These are phyloP conservation scores for Oreochromis grahami DNA, from an alignment of 2,797 vertebrate genomes.

Conservation along the genomic window DNA sequence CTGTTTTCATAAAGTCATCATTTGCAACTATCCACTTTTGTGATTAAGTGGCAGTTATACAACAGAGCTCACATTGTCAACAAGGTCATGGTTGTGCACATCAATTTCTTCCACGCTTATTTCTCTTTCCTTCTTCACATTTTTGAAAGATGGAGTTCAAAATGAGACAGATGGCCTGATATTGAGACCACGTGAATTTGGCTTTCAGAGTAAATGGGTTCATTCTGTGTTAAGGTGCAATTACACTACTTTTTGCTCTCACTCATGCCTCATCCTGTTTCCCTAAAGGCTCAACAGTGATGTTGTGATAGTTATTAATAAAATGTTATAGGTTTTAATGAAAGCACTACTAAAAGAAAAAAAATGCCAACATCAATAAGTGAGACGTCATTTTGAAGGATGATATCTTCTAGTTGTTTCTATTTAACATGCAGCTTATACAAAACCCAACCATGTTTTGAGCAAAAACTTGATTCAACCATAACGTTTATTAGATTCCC, in stretches of 20 bases:
- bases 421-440: not conserved
- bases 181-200: not conserved
- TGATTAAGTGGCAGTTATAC: not conserved
- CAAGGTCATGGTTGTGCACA: not conserved
- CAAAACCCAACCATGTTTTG: not conserved
- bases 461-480: not conserved
- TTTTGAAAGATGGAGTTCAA: not conserved
- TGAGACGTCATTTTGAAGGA: not conserved
- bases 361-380: not conserved
- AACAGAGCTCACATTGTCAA: not conserved
- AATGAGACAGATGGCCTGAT: not conserved
- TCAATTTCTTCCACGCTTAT: not conserved
- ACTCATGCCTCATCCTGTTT: not conserved
- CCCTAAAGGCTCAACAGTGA: not conserved
- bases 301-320: not conserved
- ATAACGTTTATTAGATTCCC: not conserved
- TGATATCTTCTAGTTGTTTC: not conserved
- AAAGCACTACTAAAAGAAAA: not conserved
- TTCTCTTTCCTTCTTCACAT: not conserved
- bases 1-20: not conserved
- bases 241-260: not conserved
- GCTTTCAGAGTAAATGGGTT: not conserved
- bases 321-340: not conserved
- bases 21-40: constrained; percentile 2
- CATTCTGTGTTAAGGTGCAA: constrained; percentile 2